A percentile compares a stretch with the other conserved stretches of the same genome.
These are phyloP conservation scores for Virgularia gustaviana DNA, from an alignment of 92 coral and sea anemone species.

Conservation along the genomic window DNA sequence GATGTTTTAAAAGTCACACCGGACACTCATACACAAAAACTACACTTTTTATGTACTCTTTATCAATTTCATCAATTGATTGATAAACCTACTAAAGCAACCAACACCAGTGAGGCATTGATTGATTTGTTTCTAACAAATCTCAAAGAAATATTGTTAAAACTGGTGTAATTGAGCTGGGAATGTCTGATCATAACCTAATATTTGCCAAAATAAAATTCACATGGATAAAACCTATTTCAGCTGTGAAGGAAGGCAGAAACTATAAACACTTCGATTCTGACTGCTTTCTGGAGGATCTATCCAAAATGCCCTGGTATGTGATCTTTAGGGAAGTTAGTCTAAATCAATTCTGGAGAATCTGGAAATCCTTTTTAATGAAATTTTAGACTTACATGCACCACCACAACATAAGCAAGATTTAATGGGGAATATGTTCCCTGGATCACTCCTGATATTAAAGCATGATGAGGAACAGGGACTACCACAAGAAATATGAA, in stretches of 20 bases:
- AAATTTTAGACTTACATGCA: slow-evolving; percentile 27
- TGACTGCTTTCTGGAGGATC: background rate
- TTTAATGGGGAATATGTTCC: slow-evolving; percentile 18
- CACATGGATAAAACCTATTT: slow-evolving; percentile 9
- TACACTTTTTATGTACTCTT: slow-evolving; percentile 33
- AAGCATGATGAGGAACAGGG: slow-evolving; percentile 23
- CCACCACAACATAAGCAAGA: slow-evolving; percentile 16
- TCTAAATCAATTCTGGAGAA: slow-evolving; percentile 34
- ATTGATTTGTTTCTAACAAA: slow-evolving; percentile 51
- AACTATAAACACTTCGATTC: background rate
- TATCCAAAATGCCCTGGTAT: slow-evolving; percentile 24
- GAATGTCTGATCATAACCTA: slow-evolving; percentile 59
- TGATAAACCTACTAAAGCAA: slow-evolving; percentile 49
- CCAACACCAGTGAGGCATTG: slow-evolving; percentile 37
- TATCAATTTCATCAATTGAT: slow-evolving; percentile 42
- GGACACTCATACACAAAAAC: slow-evolving; percentile 25
- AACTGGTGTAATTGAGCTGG: slow-evolving; percentile 50
- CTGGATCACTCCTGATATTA: slow-evolving; percentile 35
- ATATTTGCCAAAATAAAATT: slow-evolving; percentile 40
- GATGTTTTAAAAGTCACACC: slow-evolving; percentile 19
- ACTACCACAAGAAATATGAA: slow-evolving; percentile 24
- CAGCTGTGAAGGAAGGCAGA: background rate
- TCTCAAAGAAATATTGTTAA: slow-evolving; percentile 42
- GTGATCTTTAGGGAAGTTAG: background rate
- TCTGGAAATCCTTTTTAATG: slow-evolving; percentile 27